Evolutionary conservation across 2,113 vertebrate genomes (phyloP), one percentile per base, ranked within the genome.

Genomic region (Terrapene triunguis): DNA sequence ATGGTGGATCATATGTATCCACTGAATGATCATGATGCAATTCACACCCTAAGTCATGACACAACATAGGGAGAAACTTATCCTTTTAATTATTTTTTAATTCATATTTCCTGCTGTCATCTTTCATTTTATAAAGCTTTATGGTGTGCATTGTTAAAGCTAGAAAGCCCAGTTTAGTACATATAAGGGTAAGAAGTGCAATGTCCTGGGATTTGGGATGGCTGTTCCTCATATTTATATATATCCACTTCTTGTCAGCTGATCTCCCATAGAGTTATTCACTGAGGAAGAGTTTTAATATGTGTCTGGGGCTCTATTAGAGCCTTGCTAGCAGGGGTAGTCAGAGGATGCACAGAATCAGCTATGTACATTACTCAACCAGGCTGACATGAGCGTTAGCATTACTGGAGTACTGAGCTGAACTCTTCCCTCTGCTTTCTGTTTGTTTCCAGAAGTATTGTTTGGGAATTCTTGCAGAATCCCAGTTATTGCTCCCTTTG

Each of bases 251-350:
- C 42, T 76, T 76, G 72, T 76, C 88, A 81, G 35, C 19, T 94
- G 89, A 59, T 85, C 54, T 94, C 94, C 78, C 53, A 92, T 81
- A 89, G 94, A 6, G 0, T 35, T 88, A 1, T 92, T 88, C 79
- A 69, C 16, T 94, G 57, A 24, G 65, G 50, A 38, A 74, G 85
- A 85, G 82, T n/a, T 82, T 82, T 93, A 72, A 93, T 89, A 65
- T 80, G 85, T 88, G 90, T 65, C 65, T 69, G 88, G 57, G 54
- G 85, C 95, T 93, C 94, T 83, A 79, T 29, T 2, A 79, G 74
- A 92, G 25, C 85, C 0, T 2, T 91, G 38, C 38, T 59, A 35
- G 19, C 29, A 53, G 44, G 25, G 44, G 35, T 93, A 47, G 0
- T 82, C 72, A 79, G 19, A 82, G 29, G 55, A 10, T 14, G 19